Evolutionary conservation across 37 sponge, comb jelly and placozoan genomes (phyloP).

Genomic region (Geodia barretti): DNA sequence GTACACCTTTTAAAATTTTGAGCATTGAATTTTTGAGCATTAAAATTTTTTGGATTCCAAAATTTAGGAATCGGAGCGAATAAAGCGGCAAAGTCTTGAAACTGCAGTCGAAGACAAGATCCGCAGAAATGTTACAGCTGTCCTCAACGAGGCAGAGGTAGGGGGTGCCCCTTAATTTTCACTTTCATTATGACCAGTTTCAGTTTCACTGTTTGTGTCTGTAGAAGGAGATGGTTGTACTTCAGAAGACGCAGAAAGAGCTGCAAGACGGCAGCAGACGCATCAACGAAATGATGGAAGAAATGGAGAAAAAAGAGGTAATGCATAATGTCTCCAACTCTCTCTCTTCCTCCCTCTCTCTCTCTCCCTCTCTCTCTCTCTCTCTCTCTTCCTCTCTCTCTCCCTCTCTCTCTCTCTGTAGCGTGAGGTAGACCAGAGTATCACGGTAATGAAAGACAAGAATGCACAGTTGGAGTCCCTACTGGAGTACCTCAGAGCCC

Average conservation of each 20-base stretch:
- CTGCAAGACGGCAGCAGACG: conserved; percentile 73
- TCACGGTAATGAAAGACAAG: conserved; percentile 75
- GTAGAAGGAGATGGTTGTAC: conserved; percentile 76
- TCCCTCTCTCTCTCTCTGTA: conserved; percentile 13
- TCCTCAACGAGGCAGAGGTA: conserved; percentile 66
- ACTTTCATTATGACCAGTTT: background rate
- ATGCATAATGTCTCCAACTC: background rate
- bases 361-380: background rate
- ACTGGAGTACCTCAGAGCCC: conserved; percentile 74
- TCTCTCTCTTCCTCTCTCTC: background rate
- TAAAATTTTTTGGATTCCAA: too few species aligned
- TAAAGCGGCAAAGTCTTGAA: conserved; percentile 70
- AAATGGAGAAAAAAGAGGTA: conserved; percentile 85
- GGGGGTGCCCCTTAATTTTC: background rate
- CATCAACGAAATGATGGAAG: conserved; percentile 68
- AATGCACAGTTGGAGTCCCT: conserved; percentile 65
- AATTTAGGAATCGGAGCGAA: conserved; percentile 31
- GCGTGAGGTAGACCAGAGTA: conserved; percentile 67
- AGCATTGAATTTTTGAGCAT: too few species aligned
- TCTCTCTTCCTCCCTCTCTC: background rate
- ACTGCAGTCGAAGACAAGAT: conserved; percentile 86
- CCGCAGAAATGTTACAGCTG: conserved; percentile 69
- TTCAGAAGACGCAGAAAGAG: conserved; percentile 71
- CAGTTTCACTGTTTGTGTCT: background rate
- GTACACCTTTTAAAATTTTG: too few species aligned